A percentile compares a stretch with the other conserved stretches of the same genome.
Evolutionary conservation across 2,888 invertebrate species (phyloP).

Genomic region (Acleris sparsana): DNA sequence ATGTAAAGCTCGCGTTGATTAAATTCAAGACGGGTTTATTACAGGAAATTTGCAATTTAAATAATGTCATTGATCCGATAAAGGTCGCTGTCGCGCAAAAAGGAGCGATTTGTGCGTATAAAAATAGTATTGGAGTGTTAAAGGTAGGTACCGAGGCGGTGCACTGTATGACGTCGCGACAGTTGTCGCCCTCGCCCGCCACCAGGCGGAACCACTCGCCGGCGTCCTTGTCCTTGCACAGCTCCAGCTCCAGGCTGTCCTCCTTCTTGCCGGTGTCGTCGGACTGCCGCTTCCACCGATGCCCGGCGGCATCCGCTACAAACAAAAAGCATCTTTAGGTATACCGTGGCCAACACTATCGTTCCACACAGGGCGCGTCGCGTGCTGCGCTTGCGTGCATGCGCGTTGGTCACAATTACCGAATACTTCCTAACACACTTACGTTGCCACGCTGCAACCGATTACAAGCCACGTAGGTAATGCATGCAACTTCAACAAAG

Average conservation of each 20-base stretch:
- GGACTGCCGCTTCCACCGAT: constrained; percentile 87
- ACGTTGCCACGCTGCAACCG: constrained; percentile 35
- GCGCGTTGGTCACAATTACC: constrained; percentile 30
- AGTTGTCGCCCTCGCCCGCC: constrained; percentile 94
- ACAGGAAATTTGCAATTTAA: neutral
- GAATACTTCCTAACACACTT: constrained; percentile 35
- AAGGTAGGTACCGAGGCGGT: constrained; percentile 91
- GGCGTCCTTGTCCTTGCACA: constrained; percentile 97
- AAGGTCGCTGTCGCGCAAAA: constrained; percentile 40
- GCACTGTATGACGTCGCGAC: constrained; percentile 97
- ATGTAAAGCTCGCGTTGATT: neutral
- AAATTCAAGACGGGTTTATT: constrained; percentile 1
- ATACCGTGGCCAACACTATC: constrained; percentile 8
- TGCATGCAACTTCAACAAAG: constrained; percentile 25
- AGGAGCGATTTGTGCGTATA: constrained; percentile 37
- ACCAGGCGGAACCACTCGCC: constrained; percentile 97
- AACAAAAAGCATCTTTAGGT: constrained; percentile 44
- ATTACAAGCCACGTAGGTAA: constrained; percentile 26
- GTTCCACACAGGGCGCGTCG: constrained; percentile 5
- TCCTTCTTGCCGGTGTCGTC: constrained; percentile 89
- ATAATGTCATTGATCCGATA: constrained; percentile 27
- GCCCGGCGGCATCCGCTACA: constrained; percentile 72
- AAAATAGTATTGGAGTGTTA: constrained; percentile 48
- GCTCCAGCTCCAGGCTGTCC: constrained; percentile 93
- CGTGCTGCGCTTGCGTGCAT: constrained; percentile 21